Evolutionary conservation across 2,113 vertebrate genomes (phyloP), one percentile per base, ranked within the genome.

Genomic region (Paralichthys olivaceus): DNA sequence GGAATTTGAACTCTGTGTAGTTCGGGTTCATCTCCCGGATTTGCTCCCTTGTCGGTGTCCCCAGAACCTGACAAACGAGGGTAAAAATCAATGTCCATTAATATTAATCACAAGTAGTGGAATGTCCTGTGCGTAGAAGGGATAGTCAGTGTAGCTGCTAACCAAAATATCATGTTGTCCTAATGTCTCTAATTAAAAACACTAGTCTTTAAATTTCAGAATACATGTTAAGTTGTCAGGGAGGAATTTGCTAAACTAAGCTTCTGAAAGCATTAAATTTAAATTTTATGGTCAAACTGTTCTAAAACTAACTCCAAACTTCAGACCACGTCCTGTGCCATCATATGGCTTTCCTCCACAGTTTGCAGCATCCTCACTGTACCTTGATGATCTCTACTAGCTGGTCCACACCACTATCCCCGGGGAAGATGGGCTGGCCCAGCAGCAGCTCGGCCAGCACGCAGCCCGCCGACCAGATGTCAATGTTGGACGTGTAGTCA

Each of bases 1-100:
- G 96, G 83, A 98, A 98, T 88, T 98, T 98, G 90, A 98, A 98
- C 93, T 98, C 96, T 76, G 96, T 98, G 85, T 98, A 98, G 89
- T 98, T 98, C 11, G 96, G 96, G 91, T 98, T 98, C 96, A 98
- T 98, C 90, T 98, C 96, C 79, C 96, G 91, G 80, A 98, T 98
- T 91, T 98, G 96, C 91, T 97, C 96, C 93, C 96, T 94, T 28
- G 96, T 98, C 26, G 96, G 96, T 40, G 96, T 98, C 80, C 96
- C 96, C 91, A 98, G 91, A 89, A 98, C 96, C 96, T 98, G 78
- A 58, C 12, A 28, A 70, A 45, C 2, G 29, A 3, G 5, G 3
- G 7, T 3, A 5, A 61, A 72, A 62, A 7, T 72, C 19, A 43
- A 68, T 9, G 29, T 51, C 60, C 4, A 51, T 45, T 19, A 20